Evolutionary conservation across 2,888 invertebrate species (phyloP), one percentile per base, ranked within the genome.

Genomic region (Melanchra persicariae): DNA sequence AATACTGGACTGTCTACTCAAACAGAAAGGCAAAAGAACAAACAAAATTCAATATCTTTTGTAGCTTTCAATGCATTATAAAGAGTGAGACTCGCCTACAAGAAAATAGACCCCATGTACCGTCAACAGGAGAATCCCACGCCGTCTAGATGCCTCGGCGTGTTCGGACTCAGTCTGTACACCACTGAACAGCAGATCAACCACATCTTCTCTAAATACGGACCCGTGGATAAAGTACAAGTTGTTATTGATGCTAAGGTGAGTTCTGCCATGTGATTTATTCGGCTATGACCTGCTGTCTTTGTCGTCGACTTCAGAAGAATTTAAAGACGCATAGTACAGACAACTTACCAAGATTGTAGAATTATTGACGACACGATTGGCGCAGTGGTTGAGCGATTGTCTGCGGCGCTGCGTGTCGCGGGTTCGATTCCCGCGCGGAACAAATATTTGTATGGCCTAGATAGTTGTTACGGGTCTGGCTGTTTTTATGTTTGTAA

Each of bases 161-260:
- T 99, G 17, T 99, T 99, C 93, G 99, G 99, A 6, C 96, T 99
- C 70, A 99, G 98, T 90, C 97, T 99, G 67, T 98, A 98, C 93
- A 99, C 99, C 0, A 98, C 98, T 1, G 99, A 99, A 91, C 97
- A 98, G 86, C 98, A 99, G 92, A 97, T 99, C 54, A 97, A 98
- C 89, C 98, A 99, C 87, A 98, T 99, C 82, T 99, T 99, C 95
- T 97, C 97, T 58, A 98, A 99, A 91, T 99, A 97, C 91, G 99
- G 99, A 3, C 98, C 98, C 0, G 98, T 99, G 45, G 99, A 99
- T 90, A 97, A 98, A 90, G 98, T 98, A 34, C 98, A 99, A 96
- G 98, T 99, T 80, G 99, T 99, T 65, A 98, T 99, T 88, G 99
- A 99, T 94, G 99, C 99, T 59, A 99, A 99, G 97, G 98, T 98